Percentiles rank a stretch among this genome's conserved stretches.
Evolutionary conservation across 2,888 invertebrate genomes (phyloP).

Genomic region (Cephonodes hylas): DNA sequence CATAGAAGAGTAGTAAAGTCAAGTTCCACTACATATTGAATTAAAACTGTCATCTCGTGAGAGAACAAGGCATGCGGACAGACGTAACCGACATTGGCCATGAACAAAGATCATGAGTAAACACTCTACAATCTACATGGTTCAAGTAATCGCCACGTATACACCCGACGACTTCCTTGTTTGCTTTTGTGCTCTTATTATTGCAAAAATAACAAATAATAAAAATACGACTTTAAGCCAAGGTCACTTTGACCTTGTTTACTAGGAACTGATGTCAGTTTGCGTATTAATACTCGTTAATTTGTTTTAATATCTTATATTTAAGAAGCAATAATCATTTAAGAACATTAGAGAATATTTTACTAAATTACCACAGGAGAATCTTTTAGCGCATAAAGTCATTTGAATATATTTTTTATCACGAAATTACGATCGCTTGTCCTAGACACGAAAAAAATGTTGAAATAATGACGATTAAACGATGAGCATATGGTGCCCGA

Average conservation of each 20-base stretch:
- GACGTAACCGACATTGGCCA: constrained; percentile 34
- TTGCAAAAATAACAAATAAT: constrained; percentile 63
- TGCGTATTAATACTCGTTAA: constrained; percentile 51
- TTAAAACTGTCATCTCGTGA: not conserved
- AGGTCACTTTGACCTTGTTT: constrained; percentile 73
- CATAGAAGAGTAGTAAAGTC: not conserved
- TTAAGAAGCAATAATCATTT: not conserved
- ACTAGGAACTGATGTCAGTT: constrained; percentile 64
- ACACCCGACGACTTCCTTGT: constrained; percentile 67
- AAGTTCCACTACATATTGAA: not conserved
- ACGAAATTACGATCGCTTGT: not conserved
- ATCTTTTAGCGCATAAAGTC: not conserved
- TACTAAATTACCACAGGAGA: not conserved
- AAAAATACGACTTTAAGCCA: constrained; percentile 64
- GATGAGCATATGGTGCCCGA: not conserved
- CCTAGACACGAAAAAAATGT: not conserved
- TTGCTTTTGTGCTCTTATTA: constrained; percentile 66
- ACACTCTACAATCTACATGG: constrained; percentile 54
- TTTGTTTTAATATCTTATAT: constrained; percentile 35
- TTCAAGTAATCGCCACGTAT: constrained; percentile 48
- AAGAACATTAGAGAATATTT: not conserved
- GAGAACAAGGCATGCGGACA: not conserved
- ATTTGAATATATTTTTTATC: not conserved
- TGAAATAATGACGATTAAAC: not conserved
- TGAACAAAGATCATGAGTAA: constrained; percentile 55